Conservation (phyloP, 1,140 invertebrate species). For the Drosophila elegans region DNA sequence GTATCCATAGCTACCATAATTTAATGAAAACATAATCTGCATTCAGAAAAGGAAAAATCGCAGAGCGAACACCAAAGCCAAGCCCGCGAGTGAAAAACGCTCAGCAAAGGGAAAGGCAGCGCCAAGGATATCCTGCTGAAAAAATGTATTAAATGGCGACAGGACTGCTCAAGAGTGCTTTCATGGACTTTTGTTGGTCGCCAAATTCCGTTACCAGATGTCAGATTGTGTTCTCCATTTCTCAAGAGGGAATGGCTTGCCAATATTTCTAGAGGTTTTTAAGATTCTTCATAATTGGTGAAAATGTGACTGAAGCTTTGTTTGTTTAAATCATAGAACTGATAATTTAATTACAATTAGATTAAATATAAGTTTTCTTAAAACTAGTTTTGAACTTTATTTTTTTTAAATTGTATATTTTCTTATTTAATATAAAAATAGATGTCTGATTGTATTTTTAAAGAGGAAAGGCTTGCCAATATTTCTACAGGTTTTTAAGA, state of each 20-base stretch:
- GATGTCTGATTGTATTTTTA: constrained; percentile 43
- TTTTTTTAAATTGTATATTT: too few species aligned
- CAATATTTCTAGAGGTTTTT: neutral
- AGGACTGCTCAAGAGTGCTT: constrained; percentile 37
- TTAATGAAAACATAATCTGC: constrained; percentile 83
- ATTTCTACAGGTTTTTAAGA: neutral
- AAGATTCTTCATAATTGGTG: neutral
- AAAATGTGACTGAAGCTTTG: neutral
- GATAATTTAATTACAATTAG: neutral
- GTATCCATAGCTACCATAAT: constrained; percentile 83
- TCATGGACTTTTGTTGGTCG: constrained; percentile 18
- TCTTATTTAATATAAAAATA: neutral
- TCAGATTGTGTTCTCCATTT: constrained; percentile 44
- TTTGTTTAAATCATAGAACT: neutral
- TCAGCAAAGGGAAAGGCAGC: constrained; percentile 1
- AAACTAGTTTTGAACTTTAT: too few species aligned
- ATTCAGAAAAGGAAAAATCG: constrained; percentile 59
- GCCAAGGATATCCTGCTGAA: constrained; percentile 7
- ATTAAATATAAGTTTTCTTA: too few species aligned
- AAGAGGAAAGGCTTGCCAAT: constrained; percentile 3
- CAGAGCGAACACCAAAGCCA: constrained; percentile 34
- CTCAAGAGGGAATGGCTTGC: neutral
- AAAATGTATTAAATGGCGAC: constrained; percentile 65
- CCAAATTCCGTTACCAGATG: constrained; percentile 34
- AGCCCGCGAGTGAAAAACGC: constrained; percentile 33